Conservation (phyloP, 2,797 vertebrate genomes). For the Xenopus petersii region DNA sequence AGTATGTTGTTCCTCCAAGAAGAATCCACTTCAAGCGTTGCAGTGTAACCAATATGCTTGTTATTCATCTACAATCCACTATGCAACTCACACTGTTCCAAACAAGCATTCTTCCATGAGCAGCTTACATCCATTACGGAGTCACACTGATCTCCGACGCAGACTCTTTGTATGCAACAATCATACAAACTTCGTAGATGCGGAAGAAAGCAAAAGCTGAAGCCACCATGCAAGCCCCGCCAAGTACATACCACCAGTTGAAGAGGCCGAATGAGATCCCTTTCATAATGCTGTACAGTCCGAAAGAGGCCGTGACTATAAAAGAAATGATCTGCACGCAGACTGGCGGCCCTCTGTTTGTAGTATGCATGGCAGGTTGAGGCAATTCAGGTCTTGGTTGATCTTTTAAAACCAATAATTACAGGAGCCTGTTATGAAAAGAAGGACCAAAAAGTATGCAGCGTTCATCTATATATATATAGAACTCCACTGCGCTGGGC, state of each 20-base stretch:
- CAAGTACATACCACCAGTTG: conserved; percentile 67
- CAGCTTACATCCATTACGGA: neutral
- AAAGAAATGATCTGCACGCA: conserved; percentile 61
- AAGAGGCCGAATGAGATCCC: conserved; percentile 58
- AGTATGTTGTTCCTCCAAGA: too few species aligned
- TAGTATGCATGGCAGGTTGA: conserved; percentile 50
- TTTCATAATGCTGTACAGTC: conserved; percentile 61
- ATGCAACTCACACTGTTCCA: too few species aligned
- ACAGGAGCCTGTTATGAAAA: neutral
- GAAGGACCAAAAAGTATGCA: conserved; percentile 4
- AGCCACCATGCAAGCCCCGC: conserved; percentile 56
- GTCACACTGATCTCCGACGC: conserved; percentile 29
- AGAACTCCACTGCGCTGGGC: conserved; percentile 5
- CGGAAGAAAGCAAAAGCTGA: conserved; percentile 59
- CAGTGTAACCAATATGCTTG: too few species aligned
- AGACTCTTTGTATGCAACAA: conserved; percentile 47
- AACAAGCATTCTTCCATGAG: too few species aligned
- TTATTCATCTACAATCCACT: too few species aligned
- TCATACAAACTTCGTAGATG: conserved; percentile 60
- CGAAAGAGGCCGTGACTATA: conserved; percentile 55
- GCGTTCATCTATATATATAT: conserved; percentile 17
- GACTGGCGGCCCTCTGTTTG: conserved; percentile 52
- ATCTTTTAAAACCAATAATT: neutral
- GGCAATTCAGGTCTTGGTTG: neutral
- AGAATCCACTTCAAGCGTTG: too few species aligned